These are phyloP conservation scores for Bucorvus abyssinicus DNA, from an alignment of 2,797 vertebrate genomes.

Conservation along the genomic window DNA sequence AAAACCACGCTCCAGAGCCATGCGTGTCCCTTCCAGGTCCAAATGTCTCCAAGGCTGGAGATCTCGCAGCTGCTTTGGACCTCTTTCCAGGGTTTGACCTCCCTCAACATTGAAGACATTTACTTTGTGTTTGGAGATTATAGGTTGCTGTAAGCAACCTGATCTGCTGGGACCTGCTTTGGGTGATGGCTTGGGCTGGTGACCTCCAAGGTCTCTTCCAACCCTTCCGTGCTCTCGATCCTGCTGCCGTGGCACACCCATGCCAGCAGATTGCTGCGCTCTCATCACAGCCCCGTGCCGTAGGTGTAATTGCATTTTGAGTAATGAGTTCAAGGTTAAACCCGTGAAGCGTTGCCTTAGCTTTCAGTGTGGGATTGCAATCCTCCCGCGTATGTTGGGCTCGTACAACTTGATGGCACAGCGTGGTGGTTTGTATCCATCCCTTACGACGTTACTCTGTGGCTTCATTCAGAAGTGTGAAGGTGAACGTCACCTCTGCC, in stretches of 20 bases:
- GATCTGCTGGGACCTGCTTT: neutral
- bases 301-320: neutral
- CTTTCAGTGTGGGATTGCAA: neutral
- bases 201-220: neutral
- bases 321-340: neutral
- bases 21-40: neutral
- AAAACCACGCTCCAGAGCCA: neutral
- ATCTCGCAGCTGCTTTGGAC: fast-evolving
- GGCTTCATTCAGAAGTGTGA: neutral
- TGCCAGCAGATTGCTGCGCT: neutral
- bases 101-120: neutral
- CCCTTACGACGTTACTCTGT: neutral
- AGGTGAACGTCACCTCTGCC: neutral
- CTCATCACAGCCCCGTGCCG: neutral
- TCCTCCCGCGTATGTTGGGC: neutral
- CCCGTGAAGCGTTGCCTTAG: neutral
- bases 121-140: neutral
- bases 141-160: fast-evolving
- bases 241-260: fast-evolving
- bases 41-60: neutral
- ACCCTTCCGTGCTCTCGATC: neutral
- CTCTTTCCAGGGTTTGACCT: too few species aligned
- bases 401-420: neutral
- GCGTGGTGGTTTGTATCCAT: neutral
- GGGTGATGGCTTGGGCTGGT: neutral